Percentiles rank a stretch among this genome's conserved stretches.
These are phyloP conservation scores for Equus przewalskii DNA, from an alignment of 2,113 vertebrate genomes.

Conservation along the genomic window DNA sequence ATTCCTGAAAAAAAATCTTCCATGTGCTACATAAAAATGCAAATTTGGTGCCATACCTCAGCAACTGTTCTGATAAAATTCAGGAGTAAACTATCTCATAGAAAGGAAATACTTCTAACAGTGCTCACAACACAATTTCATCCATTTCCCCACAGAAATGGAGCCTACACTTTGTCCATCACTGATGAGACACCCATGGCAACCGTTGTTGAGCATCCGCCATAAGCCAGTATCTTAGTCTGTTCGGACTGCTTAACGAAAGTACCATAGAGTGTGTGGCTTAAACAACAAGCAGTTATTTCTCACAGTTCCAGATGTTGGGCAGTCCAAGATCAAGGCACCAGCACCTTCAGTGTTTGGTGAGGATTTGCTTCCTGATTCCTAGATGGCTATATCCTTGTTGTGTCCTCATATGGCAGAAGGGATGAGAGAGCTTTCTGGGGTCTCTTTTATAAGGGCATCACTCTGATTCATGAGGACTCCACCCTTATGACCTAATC, in stretches of 20 bases:
- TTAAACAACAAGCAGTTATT: background rate
- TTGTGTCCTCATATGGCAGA: background rate
- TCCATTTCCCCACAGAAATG: background rate
- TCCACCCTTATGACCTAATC: background rate
- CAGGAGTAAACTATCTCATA: background rate
- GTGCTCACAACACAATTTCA: background rate
- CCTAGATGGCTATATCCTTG: background rate
- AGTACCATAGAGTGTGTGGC: background rate
- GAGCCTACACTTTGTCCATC: background rate
- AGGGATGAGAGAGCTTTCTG: background rate
- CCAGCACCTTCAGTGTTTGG: background rate
- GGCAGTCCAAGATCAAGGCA: background rate
- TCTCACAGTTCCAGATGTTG: background rate
- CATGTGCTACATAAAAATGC: background rate
- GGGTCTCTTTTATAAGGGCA: background rate
- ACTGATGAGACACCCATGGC: background rate
- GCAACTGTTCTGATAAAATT: conserved; percentile 39
- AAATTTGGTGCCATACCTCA: background rate
- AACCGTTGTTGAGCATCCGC: background rate
- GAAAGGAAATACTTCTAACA: background rate
- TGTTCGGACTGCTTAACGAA: background rate
- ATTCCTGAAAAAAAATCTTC: background rate
- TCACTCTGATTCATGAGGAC: background rate
- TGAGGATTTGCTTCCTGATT: background rate
- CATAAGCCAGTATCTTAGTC: background rate